Evolutionary conservation across 30 jellyfish, hydroid and myxozoan genomes (phyloP).

Genomic region (Nemopilema nomurai): DNA sequence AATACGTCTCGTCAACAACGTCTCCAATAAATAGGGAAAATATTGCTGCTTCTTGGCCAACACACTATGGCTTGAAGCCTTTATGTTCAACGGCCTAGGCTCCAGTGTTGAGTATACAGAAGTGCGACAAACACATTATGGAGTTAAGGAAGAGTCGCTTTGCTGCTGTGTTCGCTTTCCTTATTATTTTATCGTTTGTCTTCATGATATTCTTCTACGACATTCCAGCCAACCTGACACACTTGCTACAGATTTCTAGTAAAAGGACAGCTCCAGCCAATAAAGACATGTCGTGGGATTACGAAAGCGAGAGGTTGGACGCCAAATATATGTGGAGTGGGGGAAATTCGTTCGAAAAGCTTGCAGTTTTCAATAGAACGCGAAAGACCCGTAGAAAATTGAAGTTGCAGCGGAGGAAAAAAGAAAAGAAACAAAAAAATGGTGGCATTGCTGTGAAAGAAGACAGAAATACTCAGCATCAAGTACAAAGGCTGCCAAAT

Average conservation of each 20-base stretch:
- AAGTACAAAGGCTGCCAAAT: slow-evolving; percentile 70
- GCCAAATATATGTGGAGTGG: neutral
- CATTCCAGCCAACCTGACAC: neutral
- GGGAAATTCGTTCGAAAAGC: neutral
- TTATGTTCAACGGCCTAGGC: too few species aligned
- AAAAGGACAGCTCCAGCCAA: neutral
- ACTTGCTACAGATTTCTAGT: neutral
- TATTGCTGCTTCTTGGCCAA: too few species aligned
- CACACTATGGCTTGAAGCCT: too few species aligned
- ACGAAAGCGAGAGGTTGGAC: neutral
- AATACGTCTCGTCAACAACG: too few species aligned
- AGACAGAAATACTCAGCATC: too few species aligned
- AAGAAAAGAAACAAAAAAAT: neutral
- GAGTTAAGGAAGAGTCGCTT: slow-evolving; percentile 13
- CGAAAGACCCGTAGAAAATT: neutral
- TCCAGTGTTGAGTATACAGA: too few species aligned
- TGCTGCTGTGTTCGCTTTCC: slow-evolving; percentile 15
- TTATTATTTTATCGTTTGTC: slow-evolving; percentile 11
- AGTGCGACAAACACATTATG: slow-evolving; percentile 26
- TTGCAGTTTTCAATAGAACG: neutral
- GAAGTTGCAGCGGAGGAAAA: neutral
- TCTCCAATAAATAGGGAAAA: too few species aligned
- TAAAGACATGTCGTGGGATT: neutral
- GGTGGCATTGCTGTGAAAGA: too few species aligned
- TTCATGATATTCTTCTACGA: slow-evolving; percentile 29